Percentiles rank a stretch among this genome's conserved stretches.
Evolutionary conservation across 2,888 invertebrate species (phyloP).

Genomic region (Coelogynopora nodosa): DNA sequence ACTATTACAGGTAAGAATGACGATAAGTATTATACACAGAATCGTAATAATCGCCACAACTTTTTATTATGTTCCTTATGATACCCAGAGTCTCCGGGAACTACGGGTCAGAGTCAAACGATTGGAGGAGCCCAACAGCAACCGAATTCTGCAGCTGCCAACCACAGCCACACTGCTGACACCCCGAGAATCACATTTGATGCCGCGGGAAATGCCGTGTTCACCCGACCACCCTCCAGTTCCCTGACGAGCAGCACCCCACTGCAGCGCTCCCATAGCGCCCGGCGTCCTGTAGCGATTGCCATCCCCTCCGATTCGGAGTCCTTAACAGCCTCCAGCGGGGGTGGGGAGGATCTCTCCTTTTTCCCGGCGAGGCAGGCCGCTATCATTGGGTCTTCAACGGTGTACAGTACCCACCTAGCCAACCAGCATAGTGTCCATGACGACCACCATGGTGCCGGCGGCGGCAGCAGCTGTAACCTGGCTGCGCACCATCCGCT

Average conservation of each 20-base stretch:
- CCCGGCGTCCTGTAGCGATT: neutral
- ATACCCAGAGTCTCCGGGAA: neutral
- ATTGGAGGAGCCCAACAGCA: too few species aligned
- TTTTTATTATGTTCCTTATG: too few species aligned
- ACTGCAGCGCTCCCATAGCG: neutral
- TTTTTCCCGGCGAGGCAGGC: neutral
- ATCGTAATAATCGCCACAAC: too few species aligned
- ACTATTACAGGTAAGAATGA: too few species aligned
- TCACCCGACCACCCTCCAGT: neutral
- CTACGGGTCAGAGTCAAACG: neutral
- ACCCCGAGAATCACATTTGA: neutral
- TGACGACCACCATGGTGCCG: neutral
- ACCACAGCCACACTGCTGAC: neutral
- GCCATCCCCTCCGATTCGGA: neutral
- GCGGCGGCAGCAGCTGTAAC: neutral
- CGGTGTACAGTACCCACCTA: neutral
- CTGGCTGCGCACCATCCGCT: neutral
- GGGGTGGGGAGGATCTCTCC: neutral
- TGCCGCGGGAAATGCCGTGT: neutral
- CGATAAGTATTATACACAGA: too few species aligned
- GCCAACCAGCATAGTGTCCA: neutral
- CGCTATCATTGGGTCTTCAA: neutral
- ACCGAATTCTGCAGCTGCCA: neutral
- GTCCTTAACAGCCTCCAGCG: too few species aligned
- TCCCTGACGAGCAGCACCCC: neutral